Base-by-base conservation (phyloP, 2,888 invertebrate genomes). In the Abscondita cerata region DNA sequence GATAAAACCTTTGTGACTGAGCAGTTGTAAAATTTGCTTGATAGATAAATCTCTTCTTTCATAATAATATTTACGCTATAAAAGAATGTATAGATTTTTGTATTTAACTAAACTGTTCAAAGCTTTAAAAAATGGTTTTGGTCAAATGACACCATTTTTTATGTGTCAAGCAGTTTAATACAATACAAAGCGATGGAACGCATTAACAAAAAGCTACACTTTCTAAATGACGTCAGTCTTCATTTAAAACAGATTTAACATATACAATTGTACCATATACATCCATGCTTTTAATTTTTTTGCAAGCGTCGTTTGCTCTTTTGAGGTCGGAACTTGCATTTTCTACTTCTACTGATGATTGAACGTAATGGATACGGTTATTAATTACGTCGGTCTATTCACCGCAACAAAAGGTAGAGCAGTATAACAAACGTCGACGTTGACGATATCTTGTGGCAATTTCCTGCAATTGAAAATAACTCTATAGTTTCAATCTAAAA, bases 161-260 rank as follows among this genome's bases (percentile, higher is more conserved):
- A 25, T 4, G 15, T 13, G 41, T 41, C 18, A 41, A 41, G 15
- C 15, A 41, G 41, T 41, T 41, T 41, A 41, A 41, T 41, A 5
- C n/a, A 12, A 41, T 41, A 41, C 41, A 41, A 25, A 18, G 41
- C 41, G 44, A 55, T 15, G 18, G 31, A 61, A 19, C 20, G 48
- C 31, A 41, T 15, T 31, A 56, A 51, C 15, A 56, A 62, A 61
- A 40, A 34, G 31, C 51, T 62, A 62, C 48, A 48, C 25, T 59
- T 64, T 65, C 70, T 70, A 74, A 73, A 73, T 73, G 72, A 71
- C 74, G 72, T 79, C 79, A 79, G 79, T 79, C 79, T 79, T 79
- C 71, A 72, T 76, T 77, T 74, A 74, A 77, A 78, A 77, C 73
- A 76, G 72, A 73, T 77, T 75, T 75, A 64, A 64, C 68, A 75